A percentile compares a stretch with the other conserved stretches of the same genome.
Conservation (phyloP, 2,113 vertebrate genomes). For the Lanius collurio region DNA sequence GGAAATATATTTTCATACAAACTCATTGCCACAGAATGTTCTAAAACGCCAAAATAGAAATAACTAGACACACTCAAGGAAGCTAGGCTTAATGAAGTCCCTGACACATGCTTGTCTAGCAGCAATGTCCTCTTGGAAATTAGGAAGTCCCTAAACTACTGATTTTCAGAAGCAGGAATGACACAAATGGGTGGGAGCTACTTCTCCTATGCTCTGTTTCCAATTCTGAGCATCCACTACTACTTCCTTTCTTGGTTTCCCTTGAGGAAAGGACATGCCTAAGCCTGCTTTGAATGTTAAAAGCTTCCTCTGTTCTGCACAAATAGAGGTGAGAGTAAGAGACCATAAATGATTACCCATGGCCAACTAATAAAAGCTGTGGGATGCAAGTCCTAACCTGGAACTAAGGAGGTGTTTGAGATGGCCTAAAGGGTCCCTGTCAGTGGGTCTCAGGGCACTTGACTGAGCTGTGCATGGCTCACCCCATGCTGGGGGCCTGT, state of each 20-base stretch:
- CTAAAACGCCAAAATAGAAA: not conserved
- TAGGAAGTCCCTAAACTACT: not conserved
- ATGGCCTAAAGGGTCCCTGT: not conserved
- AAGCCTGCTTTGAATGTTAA: conserved; percentile 9
- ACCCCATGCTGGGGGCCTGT: accelerated
- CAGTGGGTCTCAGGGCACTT: not conserved
- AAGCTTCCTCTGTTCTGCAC: not conserved
- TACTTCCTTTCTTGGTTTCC: not conserved
- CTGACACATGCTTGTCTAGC: not conserved
- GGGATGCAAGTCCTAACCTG: not conserved
- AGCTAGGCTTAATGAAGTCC: not conserved
- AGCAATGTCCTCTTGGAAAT: not conserved
- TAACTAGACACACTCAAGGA: not conserved
- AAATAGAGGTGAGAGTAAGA: not conserved
- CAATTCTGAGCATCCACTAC: not conserved
- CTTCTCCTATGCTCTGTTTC: not conserved
- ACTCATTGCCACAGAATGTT: not conserved
- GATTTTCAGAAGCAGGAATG: not conserved
- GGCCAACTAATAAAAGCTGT: not conserved
- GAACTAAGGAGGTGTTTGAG: not conserved
- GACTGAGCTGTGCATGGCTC: not conserved
- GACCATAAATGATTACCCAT: not conserved
- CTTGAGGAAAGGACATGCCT: not conserved
- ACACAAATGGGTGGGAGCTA: not conserved
- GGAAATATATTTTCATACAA: not conserved